Evolutionary conservation across 2,797 vertebrate species (phyloP).

Genomic region (Pseudomugil gertrudae): DNA sequence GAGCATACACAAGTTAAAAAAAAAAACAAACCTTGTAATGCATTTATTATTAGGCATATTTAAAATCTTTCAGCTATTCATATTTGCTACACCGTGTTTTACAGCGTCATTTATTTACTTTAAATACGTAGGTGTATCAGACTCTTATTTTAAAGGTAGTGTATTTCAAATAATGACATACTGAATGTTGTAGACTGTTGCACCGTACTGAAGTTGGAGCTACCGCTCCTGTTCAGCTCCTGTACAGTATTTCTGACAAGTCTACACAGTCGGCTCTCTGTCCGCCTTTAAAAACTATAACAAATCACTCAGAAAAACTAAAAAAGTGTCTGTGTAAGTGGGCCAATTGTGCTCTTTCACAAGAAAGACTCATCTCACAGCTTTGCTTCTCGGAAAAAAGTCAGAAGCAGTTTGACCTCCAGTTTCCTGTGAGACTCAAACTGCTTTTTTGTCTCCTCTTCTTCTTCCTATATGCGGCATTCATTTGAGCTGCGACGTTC

Average conservation of each 20-base stretch:
- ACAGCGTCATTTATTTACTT: slow-evolving; percentile 18
- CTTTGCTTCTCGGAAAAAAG: slow-evolving; percentile 74
- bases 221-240: slow-evolving; percentile 4
- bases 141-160: slow-evolving; percentile 1
- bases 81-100: slow-evolving; percentile 15
- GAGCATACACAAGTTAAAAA: not conserved
- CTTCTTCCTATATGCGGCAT: slow-evolving; percentile 56
- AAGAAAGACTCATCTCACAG: slow-evolving; percentile 58
- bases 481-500: slow-evolving; percentile 36
- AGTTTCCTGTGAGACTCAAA: slow-evolving; percentile 81
- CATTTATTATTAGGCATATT: slow-evolving; percentile 33
- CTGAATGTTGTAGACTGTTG: not conserved
- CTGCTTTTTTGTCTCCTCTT: slow-evolving; percentile 63
- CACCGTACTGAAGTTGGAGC: not conserved
- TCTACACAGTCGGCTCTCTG: slow-evolving; percentile 20
- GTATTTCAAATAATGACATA: not conserved
- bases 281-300: slow-evolving; percentile 28
- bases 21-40: too few species aligned
- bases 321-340: slow-evolving; percentile 29
- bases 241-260: slow-evolving; percentile 25
- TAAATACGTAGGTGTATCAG: not conserved
- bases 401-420: slow-evolving; percentile 74
- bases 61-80: slow-evolving; percentile 20
- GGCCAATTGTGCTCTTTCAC: slow-evolving; percentile 44
- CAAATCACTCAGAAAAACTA: slow-evolving; percentile 17